Evolutionary conservation across 2,797 vertebrate species (phyloP), one percentile per base, ranked within the genome.

Genomic region (Tokudaia tokunoshimensis): DNA sequence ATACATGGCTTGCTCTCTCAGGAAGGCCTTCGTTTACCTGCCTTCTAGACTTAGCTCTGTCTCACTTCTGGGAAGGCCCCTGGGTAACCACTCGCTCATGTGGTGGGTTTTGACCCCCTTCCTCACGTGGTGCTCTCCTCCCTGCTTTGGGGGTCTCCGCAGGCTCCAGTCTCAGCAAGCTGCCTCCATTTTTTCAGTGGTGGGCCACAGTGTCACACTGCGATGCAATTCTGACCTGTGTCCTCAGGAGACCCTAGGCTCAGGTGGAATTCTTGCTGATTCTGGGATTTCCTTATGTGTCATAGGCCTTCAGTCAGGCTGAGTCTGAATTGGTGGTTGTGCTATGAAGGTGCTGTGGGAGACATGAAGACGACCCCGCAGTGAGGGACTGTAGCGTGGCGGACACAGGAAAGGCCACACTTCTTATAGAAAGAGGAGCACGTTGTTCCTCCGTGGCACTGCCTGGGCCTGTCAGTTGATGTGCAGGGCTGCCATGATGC

Each of bases 381-480:
- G 57, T 11, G 6, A 31, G 85, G 17, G 14, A 17, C 6, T 44
- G 0, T 1, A 10, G 1, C 3, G 24, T 26, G 41, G 79, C 29
- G 0, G 17, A 29, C 6, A 1, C 0, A 1, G 63, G 44, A 14
- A 20, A 15, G 37, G 37, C 8, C 12, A 2, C 59, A 0, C 34
- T 63, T 17, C 55, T 70, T 47, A 41, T 19, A 59, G 65, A 47
- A 2, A 2, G 20, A 55, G 87, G 34, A 41, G 0, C 24, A 13
- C 0, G 2, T 3, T 0, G 41, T 61, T 61, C 59, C 59, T 61
- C 59, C 0, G 59, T 24, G 59, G 22, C 59, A 26, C 22, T 70
- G 75, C 76, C 47, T 20, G 26, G 37, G 29, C 52, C 26, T 6
- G 0, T 37, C 91, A 10, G 24, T 72, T 10, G 26, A 22, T 65